A percentile compares a stretch with the other conserved stretches of the same genome.
phyloP scores from a whole-genome alignment of 2,113 vertebrate genomes.

The chimpanzee (Pan troglodytes) region DNA sequence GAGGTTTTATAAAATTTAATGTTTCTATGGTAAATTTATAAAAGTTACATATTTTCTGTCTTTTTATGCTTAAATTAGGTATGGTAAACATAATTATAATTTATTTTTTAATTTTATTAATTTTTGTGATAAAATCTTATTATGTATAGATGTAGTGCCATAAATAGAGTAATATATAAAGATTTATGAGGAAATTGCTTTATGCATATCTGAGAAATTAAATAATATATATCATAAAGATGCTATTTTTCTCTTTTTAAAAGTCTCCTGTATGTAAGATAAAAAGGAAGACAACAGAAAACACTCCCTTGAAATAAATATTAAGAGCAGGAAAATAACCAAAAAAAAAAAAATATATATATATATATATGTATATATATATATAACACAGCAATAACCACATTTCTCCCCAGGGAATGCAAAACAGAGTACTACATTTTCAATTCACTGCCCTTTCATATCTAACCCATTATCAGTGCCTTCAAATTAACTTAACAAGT shows the following conservation, averaged over 20 bases:
- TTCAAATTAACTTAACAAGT: neutral
- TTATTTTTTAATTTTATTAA: neutral
- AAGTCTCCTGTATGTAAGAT: neutral
- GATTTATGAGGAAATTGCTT: neutral
- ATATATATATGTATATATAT: too few species aligned
- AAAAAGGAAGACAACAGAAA: neutral
- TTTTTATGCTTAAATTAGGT: neutral
- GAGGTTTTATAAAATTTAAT: neutral
- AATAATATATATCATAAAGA: neutral
- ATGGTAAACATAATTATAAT: neutral
- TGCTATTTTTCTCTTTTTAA: neutral
- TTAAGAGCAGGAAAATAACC: neutral
- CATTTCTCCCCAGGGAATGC: neutral
- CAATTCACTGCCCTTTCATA: neutral
- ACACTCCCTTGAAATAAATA: neutral
- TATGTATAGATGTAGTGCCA: neutral
- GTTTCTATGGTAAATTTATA: neutral
- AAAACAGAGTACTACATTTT: neutral
- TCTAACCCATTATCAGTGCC: neutral
- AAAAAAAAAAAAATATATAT: neutral
- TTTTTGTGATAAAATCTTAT: neutral
- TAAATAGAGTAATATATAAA: neutral
- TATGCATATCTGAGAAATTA: neutral
- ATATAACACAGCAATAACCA: neutral
- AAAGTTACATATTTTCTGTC: neutral